Evolutionary conservation across 2,113 vertebrate species (phyloP).

Genomic region (Silurus glanis): DNA sequence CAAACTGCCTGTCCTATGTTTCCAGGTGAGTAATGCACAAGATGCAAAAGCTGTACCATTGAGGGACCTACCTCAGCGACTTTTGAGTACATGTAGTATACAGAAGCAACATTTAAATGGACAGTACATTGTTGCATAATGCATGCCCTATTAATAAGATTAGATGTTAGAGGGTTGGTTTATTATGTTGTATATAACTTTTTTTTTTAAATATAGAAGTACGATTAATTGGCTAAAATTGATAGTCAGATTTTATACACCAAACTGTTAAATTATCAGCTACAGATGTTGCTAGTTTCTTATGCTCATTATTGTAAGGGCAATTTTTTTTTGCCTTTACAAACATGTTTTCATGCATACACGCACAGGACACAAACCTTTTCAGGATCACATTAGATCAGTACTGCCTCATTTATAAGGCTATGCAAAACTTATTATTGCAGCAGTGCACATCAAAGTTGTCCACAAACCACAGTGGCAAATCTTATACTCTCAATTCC

Average conservation of each 20-base stretch:
- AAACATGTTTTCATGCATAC: constrained; percentile 12
- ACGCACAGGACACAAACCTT: neutral
- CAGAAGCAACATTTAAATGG: neutral
- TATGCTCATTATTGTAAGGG: neutral
- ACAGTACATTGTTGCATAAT: neutral
- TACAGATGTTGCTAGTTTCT: neutral
- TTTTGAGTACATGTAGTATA: neutral
- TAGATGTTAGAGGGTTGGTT: neutral
- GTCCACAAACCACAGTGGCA: neutral
- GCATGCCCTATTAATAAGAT: neutral
- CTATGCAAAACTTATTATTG: neutral
- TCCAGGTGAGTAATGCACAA: neutral
- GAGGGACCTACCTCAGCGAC: too few relatives aligned
- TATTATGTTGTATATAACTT: neutral
- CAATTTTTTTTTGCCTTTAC: neutral
- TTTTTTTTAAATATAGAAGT: too few relatives aligned
- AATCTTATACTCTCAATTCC: neutral
- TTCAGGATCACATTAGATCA: neutral
- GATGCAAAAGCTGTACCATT: neutral
- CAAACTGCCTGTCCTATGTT: neutral
- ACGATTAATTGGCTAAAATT: too few relatives aligned
- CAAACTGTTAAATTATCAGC: neutral
- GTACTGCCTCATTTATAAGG: neutral
- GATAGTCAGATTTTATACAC: too few relatives aligned
- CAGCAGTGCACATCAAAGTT: neutral